Evolutionary conservation across 2,113 vertebrate species (phyloP), one percentile per base, ranked within the genome.

Genomic region (Ailurus styani): DNA sequence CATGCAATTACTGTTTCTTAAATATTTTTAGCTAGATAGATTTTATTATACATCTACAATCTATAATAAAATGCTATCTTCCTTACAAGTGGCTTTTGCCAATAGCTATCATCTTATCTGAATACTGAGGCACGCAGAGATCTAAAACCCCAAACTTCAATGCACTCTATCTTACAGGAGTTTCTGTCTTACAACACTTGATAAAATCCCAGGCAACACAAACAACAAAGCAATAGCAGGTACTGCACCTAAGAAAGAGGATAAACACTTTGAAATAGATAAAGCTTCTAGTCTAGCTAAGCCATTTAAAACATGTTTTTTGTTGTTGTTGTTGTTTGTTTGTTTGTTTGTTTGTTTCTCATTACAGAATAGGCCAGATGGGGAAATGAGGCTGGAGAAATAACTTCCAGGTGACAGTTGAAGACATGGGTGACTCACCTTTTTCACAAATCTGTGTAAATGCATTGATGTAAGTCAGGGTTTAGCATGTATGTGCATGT

Each of bases 201-300:
- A 82, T 79, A 93, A 98, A 98, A 97, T 97, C 93, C 95, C 83
- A 45, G 95, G 93, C 84, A 0, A 96, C 87, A 92, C 42, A 97
- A 94, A 85, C 57, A 97, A 95, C 86, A 84, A 90, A 64, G 60
- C 55, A 96, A 29, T 11, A 95, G 86, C 97, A 98, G 79, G 95
- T 98, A 93, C 40, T 84, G 23, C 11, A 64, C 66, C 88, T 87
- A 94, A 79, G 50, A 29, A 66, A 97, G 96, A 70, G 15, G 40
- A 97, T 45, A 93, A 90, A 87, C 72, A 79, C 37, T 98, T 94
- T 42, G 9, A 57, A 64, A 37, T 57, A 88, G 42, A 60, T 75
- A 31, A 91, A 98, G 96, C 89, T 50, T 81, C 90, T 90, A 90
- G 31, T 81, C 90, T 90, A 90, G 31, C n/a, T 89, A 94, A 96